These are phyloP conservation scores for Phylloscopus trochilus DNA, from an alignment of 2,113 vertebrate genomes.

Conservation along the genomic window DNA sequence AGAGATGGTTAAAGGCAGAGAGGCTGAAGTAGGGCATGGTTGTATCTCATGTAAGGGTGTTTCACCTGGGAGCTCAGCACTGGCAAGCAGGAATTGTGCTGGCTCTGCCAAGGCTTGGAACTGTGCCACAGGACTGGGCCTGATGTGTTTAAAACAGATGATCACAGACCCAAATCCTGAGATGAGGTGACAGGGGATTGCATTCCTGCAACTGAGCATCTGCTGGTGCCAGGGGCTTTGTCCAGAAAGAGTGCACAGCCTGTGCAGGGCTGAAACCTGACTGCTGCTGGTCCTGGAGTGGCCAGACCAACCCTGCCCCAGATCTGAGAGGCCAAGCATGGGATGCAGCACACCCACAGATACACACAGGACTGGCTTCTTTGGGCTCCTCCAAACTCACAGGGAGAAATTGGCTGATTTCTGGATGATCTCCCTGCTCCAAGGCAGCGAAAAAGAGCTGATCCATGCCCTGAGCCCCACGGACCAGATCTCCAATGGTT, in stretches of 20 bases:
- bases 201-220: background rate
- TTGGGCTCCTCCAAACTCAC: background rate
- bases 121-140: background rate
- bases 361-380: fast-evolving
- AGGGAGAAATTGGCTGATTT: fast-evolving
- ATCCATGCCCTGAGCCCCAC: background rate
- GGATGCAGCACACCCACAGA: background rate
- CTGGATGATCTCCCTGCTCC: background rate
- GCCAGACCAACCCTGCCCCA: background rate
- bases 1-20: conserved; percentile 40
- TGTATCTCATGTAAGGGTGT: fast-evolving
- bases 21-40: background rate
- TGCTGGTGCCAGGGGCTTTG: background rate
- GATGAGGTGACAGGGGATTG: fast-evolving
- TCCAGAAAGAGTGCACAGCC: fast-evolving
- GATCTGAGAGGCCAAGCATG: background rate
- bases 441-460: background rate
- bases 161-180: background rate
- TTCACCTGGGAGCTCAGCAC: background rate
- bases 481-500: background rate
- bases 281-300: background rate
- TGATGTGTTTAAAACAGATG: background rate
- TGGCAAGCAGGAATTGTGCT: background rate
- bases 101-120: background rate
- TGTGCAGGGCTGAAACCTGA: background rate